Evolutionary conservation across 1,140 invertebrate genomes (phyloP), one percentile per base, ranked within the genome.

Genomic region (Acyrthosiphon pisum): DNA sequence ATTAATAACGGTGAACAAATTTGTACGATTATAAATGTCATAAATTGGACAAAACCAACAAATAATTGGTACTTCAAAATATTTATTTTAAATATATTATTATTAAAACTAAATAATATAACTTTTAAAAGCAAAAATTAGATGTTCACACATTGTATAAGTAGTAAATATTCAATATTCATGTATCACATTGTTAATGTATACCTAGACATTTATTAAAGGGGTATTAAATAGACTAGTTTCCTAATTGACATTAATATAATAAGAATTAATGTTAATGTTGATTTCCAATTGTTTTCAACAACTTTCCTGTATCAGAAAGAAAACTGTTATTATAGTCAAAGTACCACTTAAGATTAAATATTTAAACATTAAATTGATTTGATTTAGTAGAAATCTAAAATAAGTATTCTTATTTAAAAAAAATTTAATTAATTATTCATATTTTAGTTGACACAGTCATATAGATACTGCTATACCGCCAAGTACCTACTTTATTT

Each of bases 341-440:
- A n/a, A 86, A 30, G 84, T 86, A 86, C 26, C 44, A 86, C 84
- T 26, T 86, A 46, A 86, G 84, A 86, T 86, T 46, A 46, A 46
- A 30, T 41, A 44, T 30, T 86, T 83, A 83, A 37, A 83, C 37
- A n/a, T 76, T n/a, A 86, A 86, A 84, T 84, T 41, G 23, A 84
- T 41, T 41, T 41, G 9, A 84, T 84, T 41, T 84, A 44, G 26
- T 26, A 84, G 41, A 41, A 84, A 44, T 84, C 41, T 44, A 23
- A 44, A 84, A 41, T 44, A 41, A 26, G 0, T 44, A 44, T 44
- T 37, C 18, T 81, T 76, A 2, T 50, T 81, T 22, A 37, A 37
- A 81, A 35, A 37, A 83, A 8, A 37, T 6, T 14, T 35, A n/a
- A n/a, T 76, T 76, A 18, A 76, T 14, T 68, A 30, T 30, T 30